These are phyloP conservation scores for Andricus curvator DNA, from an alignment of 2,888 invertebrate species.

Conservation along the genomic window DNA sequence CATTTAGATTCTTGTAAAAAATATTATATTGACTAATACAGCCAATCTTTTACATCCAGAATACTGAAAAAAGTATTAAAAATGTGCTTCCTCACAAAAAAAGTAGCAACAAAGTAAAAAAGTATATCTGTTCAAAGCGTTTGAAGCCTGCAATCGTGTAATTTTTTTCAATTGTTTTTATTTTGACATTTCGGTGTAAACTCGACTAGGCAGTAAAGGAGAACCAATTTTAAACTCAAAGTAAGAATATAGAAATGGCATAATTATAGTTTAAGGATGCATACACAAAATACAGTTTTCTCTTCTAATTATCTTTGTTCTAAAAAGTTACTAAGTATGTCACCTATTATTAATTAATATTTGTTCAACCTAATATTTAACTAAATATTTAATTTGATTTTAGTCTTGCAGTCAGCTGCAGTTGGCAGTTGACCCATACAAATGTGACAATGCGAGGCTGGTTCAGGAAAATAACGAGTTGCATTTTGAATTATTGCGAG, in stretches of 20 bases:
- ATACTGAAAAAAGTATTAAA: too few relatives aligned
- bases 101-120: too few relatives aligned
- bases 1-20: too few relatives aligned
- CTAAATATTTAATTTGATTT: slow-evolving; percentile 30
- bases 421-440: slow-evolving; percentile 87
- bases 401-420: slow-evolving; percentile 86
- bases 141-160: neutral
- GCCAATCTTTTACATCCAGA: too few relatives aligned
- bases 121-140: too few relatives aligned
- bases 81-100: too few relatives aligned
- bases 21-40: too few relatives aligned
- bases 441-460: slow-evolving; percentile 88
- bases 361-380: slow-evolving; percentile 13
- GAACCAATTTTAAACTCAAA: slow-evolving; percentile 32
- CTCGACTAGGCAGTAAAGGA: neutral
- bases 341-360: neutral
- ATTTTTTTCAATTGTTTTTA: neutral
- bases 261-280: slow-evolving; percentile 28
- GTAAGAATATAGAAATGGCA: slow-evolving; percentile 10
- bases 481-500: slow-evolving; percentile 83
- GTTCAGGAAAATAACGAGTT: slow-evolving; percentile 88
- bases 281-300: slow-evolving; percentile 36
- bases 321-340: neutral
- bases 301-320: neutral
- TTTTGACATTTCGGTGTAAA: neutral